Percentiles rank a stretch among this genome's conserved stretches.
These are phyloP conservation scores for Caenorhabditis macrosperma DNA, from an alignment of 2,888 invertebrate species.

Conservation along the genomic window DNA sequence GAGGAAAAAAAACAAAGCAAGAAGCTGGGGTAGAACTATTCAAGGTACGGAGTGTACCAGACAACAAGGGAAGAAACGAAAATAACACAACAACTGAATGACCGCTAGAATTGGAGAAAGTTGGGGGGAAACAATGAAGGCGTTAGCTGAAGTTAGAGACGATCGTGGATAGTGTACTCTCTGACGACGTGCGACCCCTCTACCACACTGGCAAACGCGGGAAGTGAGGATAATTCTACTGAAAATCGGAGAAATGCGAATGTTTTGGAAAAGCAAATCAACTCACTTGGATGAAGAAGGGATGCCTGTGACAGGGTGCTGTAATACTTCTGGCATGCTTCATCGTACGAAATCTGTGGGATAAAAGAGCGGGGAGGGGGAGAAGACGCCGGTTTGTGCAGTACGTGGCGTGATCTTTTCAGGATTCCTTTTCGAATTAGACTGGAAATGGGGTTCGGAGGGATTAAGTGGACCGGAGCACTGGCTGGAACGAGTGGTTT, in stretches of 20 bases:
- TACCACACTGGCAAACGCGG: not conserved
- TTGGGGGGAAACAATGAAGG: not conserved
- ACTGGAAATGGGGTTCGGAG: too few relatives aligned
- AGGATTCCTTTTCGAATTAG: too few relatives aligned
- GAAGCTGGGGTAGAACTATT: too few relatives aligned
- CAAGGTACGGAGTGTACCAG: not conserved
- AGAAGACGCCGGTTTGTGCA: too few relatives aligned
- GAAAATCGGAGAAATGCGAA: conserved; percentile 32
- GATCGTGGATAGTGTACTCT: not conserved
- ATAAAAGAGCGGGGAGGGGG: too few relatives aligned
- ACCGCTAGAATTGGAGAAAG: not conserved
- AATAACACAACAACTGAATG: not conserved
- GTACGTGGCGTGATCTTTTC: too few relatives aligned
- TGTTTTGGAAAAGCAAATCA: conserved; percentile 61
- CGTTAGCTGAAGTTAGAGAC: not conserved
- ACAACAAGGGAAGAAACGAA: too few relatives aligned
- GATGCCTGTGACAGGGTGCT: not conserved
- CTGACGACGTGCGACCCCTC: not conserved
- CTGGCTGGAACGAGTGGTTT: too few relatives aligned
- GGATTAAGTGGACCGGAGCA: too few relatives aligned
- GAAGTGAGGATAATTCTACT: not conserved
- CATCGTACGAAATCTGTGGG: not conserved
- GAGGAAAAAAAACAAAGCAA: conserved; percentile 46
- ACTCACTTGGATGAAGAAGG: not conserved
- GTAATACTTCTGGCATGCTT: not conserved